Conservation (phyloP, 2,113 vertebrate genomes). For the Ornithorhynchus anatinus region DNA sequence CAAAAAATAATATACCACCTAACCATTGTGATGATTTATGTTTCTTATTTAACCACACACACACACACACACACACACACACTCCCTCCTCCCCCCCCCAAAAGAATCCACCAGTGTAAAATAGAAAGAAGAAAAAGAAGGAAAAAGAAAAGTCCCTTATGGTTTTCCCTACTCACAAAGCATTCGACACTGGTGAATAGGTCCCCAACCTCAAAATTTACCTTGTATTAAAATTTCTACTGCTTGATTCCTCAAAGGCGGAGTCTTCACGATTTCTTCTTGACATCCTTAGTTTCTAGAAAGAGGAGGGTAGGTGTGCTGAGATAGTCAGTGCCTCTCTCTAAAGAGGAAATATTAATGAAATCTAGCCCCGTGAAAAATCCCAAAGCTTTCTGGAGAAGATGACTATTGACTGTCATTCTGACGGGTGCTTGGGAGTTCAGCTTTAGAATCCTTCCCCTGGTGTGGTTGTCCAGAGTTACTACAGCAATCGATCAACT, state of each 20-base stretch:
- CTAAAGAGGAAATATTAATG: not conserved
- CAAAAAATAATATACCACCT: not conserved
- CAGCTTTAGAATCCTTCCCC: no score
- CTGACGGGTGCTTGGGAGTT: no score
- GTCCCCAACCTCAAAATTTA: not conserved
- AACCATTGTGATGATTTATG: not conserved
- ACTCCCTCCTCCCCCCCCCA: no score
- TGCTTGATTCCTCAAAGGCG: not conserved
- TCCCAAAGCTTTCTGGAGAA: not conserved
- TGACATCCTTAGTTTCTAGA: not conserved
- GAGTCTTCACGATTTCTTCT: not conserved
- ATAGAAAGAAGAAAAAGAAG: not conserved
- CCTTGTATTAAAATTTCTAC: not conserved
- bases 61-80: no score
- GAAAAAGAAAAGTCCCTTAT: not conserved
- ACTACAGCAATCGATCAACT: no score
- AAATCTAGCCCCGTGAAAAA: not conserved
- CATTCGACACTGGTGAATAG: not conserved
- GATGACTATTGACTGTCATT: not conserved
- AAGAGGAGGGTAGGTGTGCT: not conserved
- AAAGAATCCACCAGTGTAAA: not conserved
- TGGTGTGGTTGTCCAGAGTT: rapidly evolving
- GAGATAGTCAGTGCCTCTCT: not conserved
- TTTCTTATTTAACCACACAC: no score
- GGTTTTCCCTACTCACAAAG: not conserved